Evolutionary conservation across 1,140 invertebrate genomes (phyloP).

Genomic region (Vanessa tameamea): DNA sequence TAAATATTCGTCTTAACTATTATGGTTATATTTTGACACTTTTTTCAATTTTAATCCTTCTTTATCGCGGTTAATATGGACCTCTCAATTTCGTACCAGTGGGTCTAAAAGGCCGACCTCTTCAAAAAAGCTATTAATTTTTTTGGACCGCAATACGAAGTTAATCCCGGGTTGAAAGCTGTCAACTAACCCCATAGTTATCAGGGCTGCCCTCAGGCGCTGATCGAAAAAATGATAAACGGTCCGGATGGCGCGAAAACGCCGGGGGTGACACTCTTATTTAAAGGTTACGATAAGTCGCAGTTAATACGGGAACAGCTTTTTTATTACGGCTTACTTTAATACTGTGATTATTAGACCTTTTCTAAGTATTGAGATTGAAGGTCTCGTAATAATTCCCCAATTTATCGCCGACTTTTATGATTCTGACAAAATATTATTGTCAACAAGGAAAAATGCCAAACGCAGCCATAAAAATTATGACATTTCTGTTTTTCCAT

Average conservation of each 20-base stretch:
- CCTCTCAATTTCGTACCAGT: slow-evolving; percentile 18
- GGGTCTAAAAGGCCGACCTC: slow-evolving; percentile 34
- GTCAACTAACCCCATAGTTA: slow-evolving; percentile 56
- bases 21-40: neutral
- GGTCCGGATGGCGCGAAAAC: slow-evolving; percentile 49
- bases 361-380: slow-evolving; percentile 13
- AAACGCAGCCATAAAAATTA: neutral
- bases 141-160: slow-evolving; percentile 55
- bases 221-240: slow-evolving; percentile 74
- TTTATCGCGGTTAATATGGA: slow-evolving; percentile 22
- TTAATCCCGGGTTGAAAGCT: slow-evolving; percentile 64
- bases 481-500: no score
- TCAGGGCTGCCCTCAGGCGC: slow-evolving; percentile 41
- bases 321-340: slow-evolving; percentile 38
- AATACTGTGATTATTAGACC: slow-evolving; percentile 34
- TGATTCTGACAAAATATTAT: slow-evolving; percentile 4
- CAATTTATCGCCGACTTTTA: slow-evolving; percentile 8
- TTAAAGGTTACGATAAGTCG: slow-evolving; percentile 48
- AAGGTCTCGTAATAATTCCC: neutral
- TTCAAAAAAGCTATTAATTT: slow-evolving; percentile 58
- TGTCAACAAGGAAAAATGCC: neutral
- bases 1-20: no score
- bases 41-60: slow-evolving; percentile 12
- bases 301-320: slow-evolving; percentile 32
- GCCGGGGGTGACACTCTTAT: slow-evolving; percentile 54